phyloP scores from a whole-genome alignment of 2,888 invertebrate species.

The Hanleya hanleyi region DNA sequence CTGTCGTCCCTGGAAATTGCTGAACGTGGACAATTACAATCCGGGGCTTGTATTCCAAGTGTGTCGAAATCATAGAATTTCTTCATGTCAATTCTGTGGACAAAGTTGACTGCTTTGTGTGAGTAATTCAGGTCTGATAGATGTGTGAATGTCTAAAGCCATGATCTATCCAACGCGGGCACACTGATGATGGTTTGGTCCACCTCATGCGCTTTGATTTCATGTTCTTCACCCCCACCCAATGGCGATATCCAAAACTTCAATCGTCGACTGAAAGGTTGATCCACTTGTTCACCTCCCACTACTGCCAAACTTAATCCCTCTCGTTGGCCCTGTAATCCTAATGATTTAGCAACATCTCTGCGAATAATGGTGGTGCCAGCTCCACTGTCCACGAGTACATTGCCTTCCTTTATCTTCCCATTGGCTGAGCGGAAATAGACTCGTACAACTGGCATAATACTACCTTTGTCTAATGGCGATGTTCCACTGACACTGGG shows the following conservation, averaged over 20 bases:
- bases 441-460: constrained; percentile 5
- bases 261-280: background rate
- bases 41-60: constrained; percentile 12
- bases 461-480: background rate
- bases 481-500: constrained; percentile 2
- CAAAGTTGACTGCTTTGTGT: constrained; percentile 19
- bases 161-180: constrained; percentile 11
- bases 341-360: background rate
- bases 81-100: no score
- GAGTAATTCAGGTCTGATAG: background rate
- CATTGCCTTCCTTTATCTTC: background rate
- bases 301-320: background rate
- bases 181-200: constrained; percentile 6
- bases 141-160: background rate
- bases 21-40: constrained; percentile 7
- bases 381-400: background rate
- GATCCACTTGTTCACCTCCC: background rate
- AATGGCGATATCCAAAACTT: constrained; percentile 8
- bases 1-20: background rate
- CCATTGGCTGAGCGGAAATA: background rate
- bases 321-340: background rate
- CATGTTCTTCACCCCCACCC: background rate
- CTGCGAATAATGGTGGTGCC: background rate
- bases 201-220: background rate
- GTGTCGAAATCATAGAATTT: constrained; percentile 22